Evolutionary conservation across 2,797 vertebrate genomes (phyloP).

Genomic region (Pseudomugil gertrudae): DNA sequence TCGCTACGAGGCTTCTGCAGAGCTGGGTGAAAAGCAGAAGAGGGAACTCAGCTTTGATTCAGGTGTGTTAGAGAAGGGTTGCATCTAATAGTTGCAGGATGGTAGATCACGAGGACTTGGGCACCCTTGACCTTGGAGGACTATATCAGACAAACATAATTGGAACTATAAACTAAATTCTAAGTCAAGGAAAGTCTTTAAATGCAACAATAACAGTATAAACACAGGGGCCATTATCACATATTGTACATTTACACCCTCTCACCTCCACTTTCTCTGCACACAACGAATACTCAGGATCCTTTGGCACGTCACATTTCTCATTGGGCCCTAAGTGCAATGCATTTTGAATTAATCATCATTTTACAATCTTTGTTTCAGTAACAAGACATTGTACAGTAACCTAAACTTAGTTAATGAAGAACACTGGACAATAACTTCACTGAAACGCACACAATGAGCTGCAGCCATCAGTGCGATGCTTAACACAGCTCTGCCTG

Average conservation of each 20-base stretch:
- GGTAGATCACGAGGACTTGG: too few species aligned
- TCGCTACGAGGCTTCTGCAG: too few species aligned
- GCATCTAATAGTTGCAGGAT: too few species aligned
- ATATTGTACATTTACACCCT: constrained; percentile 26
- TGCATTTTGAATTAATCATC: constrained; percentile 42
- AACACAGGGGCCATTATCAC: not conserved
- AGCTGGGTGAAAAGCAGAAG: too few species aligned
- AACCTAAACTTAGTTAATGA: constrained; percentile 33
- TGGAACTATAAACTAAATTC: not conserved
- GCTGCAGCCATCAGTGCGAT: constrained; percentile 33
- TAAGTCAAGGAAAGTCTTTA: constrained; percentile 7
- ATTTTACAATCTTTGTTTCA: constrained; percentile 19
- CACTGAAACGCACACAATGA: constrained; percentile 36
- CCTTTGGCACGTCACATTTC: constrained; percentile 70
- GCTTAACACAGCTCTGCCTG: constrained; percentile 43
- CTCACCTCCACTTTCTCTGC: constrained; percentile 81
- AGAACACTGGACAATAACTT: constrained; percentile 55
- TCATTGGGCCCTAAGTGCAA: constrained; percentile 53
- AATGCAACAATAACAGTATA: constrained; percentile 1
- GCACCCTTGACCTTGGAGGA: not conserved
- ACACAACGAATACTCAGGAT: constrained; percentile 73
- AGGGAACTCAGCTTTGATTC: too few species aligned
- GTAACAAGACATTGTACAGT: constrained; percentile 49
- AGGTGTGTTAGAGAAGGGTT: too few species aligned
- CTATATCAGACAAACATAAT: not conserved